These are phyloP conservation scores for Lampris incognitus DNA, from an alignment of 2,113 vertebrate genomes.

Conservation along the genomic window DNA sequence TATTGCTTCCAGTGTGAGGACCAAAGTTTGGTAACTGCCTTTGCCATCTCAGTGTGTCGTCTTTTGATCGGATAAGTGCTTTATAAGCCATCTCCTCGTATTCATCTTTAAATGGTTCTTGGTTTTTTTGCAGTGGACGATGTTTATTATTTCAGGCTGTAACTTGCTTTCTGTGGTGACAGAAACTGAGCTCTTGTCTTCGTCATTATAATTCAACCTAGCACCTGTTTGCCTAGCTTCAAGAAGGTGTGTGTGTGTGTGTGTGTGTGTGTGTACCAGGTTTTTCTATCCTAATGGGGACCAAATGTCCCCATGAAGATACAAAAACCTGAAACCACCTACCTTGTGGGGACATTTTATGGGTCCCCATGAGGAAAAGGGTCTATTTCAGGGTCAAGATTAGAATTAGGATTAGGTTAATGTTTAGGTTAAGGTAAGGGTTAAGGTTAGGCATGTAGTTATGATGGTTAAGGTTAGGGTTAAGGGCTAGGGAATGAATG, in stretches of 20 bases:
- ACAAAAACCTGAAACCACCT: too few species aligned
- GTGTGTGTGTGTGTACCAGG: conserved; percentile 4
- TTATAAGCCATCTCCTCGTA: conserved; percentile 31
- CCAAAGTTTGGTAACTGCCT: conserved; percentile 12
- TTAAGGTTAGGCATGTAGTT: too few species aligned
- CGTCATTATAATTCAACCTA: conserved; percentile 68
- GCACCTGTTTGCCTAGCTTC: conserved; percentile 76
- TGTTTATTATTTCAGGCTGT: conserved; percentile 63
- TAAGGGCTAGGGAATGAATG: too few species aligned
- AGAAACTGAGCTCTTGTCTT: conserved; percentile 73
- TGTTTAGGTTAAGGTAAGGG: too few species aligned
- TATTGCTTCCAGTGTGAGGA: background rate
- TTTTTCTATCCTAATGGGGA: too few species aligned
- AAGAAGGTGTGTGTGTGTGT: conserved; percentile 60
- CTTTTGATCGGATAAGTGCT: conserved; percentile 13
- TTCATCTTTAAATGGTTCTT: conserved; percentile 32
- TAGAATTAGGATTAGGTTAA: too few species aligned
- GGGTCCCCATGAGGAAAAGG: too few species aligned
- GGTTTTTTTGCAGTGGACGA: conserved; percentile 4
- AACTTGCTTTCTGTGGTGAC: conserved; percentile 62
- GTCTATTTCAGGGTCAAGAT: too few species aligned
- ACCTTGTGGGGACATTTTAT: too few species aligned
- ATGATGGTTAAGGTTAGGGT: too few species aligned
- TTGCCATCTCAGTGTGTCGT: conserved; percentile 11
- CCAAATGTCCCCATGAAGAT: too few species aligned